Evolutionary conservation across 2,888 invertebrate species (phyloP).

Genomic region (Drosophila nigricruria): DNA sequence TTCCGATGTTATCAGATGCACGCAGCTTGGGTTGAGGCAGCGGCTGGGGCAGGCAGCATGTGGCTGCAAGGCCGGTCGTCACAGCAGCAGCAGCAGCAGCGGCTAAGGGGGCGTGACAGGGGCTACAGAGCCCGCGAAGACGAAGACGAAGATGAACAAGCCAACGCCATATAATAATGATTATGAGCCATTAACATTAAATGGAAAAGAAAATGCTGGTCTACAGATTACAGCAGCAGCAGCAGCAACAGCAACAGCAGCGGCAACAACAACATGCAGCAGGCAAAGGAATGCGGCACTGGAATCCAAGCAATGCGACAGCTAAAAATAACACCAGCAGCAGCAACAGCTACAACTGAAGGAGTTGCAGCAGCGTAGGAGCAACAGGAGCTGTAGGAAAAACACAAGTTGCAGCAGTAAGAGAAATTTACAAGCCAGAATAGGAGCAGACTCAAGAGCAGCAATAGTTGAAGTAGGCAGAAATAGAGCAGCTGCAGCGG

Average conservation of each 20-base stretch:
- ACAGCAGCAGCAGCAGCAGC: slow-evolving; percentile 11
- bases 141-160: slow-evolving; percentile 69
- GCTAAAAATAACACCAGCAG: slow-evolving; percentile 78
- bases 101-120: slow-evolving; percentile 39
- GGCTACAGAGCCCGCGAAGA: slow-evolving; percentile 29
- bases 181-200: slow-evolving; percentile 82
- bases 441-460: background rate
- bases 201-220: slow-evolving; percentile 82
- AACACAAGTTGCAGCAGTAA: slow-evolving; percentile 11
- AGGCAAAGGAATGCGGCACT: slow-evolving; percentile 65
- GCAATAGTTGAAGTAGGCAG: background rate
- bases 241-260: slow-evolving; percentile 23
- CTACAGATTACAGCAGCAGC: slow-evolving; percentile 75
- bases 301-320: slow-evolving; percentile 75
- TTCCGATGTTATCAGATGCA: slow-evolving; percentile 83
- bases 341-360: slow-evolving; percentile 23
- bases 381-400: slow-evolving; percentile 6
- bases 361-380: slow-evolving; percentile 5
- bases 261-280: slow-evolving; percentile 29
- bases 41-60: slow-evolving; percentile 44
- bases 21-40: slow-evolving; percentile 65
- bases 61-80: slow-evolving; percentile 71
- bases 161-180: slow-evolving; percentile 82
- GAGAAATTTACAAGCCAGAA: background rate
- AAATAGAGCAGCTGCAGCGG: background rate